phyloP scores from a whole-genome alignment of 2,888 invertebrate genomes.

The Scotopteryx bipunctaria region DNA sequence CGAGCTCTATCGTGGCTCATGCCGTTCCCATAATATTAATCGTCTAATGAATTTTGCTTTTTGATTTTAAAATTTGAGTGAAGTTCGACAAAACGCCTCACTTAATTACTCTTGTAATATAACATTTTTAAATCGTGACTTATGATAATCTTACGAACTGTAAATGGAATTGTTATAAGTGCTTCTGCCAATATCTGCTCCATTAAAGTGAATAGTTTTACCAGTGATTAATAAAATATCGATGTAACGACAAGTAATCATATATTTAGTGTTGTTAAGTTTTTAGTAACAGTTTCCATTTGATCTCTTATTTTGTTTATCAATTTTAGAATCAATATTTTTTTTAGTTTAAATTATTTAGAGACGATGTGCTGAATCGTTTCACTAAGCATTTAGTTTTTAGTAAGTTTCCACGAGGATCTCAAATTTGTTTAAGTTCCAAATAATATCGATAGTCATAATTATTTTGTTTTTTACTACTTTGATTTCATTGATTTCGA shows the following conservation, averaged over 20 bases:
- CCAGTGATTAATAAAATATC: slow-evolving; percentile 31
- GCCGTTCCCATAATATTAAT: slow-evolving; percentile 56
- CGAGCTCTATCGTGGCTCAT: slow-evolving; percentile 48
- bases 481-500: slow-evolving; percentile 56
- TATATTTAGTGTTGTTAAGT: slow-evolving; percentile 70
- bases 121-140: slow-evolving; percentile 37
- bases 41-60: slow-evolving; percentile 65
- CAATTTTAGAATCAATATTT: slow-evolving; percentile 64
- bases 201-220: slow-evolving; percentile 17
- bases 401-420: slow-evolving; percentile 59
- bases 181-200: slow-evolving; percentile 28
- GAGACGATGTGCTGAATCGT: slow-evolving; percentile 15
- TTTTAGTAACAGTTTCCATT: slow-evolving; percentile 72
- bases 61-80: slow-evolving; percentile 67
- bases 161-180: slow-evolving; percentile 16
- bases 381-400: slow-evolving; percentile 48
- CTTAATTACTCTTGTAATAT: slow-evolving; percentile 28
- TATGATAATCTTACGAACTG: slow-evolving; percentile 24
- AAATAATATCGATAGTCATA: slow-evolving; percentile 78
- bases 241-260: slow-evolving; percentile 38
- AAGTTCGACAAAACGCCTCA: slow-evolving; percentile 79
- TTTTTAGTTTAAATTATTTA: slow-evolving; percentile 68
- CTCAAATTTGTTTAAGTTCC: slow-evolving; percentile 78
- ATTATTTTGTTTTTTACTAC: slow-evolving; percentile 51
- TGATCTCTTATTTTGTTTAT: slow-evolving; percentile 79